Base-by-base conservation (phyloP, 2,888 invertebrate genomes). In the Caenorhabditis plicata region DNA sequence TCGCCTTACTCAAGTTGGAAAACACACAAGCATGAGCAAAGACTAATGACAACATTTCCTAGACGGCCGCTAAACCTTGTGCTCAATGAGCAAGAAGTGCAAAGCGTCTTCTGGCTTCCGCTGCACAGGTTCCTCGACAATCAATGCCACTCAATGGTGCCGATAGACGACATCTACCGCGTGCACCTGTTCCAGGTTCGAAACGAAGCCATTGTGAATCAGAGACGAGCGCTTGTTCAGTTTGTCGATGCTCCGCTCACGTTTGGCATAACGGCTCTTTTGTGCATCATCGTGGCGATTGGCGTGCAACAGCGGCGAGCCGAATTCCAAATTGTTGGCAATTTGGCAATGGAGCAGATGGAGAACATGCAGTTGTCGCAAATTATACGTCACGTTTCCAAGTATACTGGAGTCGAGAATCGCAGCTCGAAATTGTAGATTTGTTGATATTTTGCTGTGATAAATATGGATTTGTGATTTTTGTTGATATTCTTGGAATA, bases 231-330 rank as follows among this genome's bases (percentile, higher is more conserved):
- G n/a, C n/a, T n/a, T 4, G 46, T 54, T n/a, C 54, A 60, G 53
- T 60, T 60, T 27, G 38, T 43, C 13, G 60, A 65, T 11, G 57
- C 53, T 8, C 49, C 58, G 2, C 33, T 45, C 5, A 68, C 68
- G 3, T 68, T 51, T 32, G 68, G 68, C 26, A 51, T 68, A 9
- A 68, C 68, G 2, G 68, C 68, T 13, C 39, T 68, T 25, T 47
- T 68, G 56, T 60, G 62, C 15, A 53, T 65, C 15, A 36, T 65
- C 8, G 57, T 68, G 31, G 60, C 68, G 2, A 65, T 68, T 39
- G 62, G 62, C 19, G 40, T 63, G 1, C 32, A 49, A 8, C 43
- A 46, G n/a, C n/a, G n/a, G n/a, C n/a, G n/a, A n/a, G n/a, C n/a
- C n/a, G n/a, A n/a, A n/a, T n/a, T n/a, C n/a, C n/a, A n/a, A n/a